Evolutionary conservation across 2,888 invertebrate species (phyloP).

Genomic region (Labia minor): DNA sequence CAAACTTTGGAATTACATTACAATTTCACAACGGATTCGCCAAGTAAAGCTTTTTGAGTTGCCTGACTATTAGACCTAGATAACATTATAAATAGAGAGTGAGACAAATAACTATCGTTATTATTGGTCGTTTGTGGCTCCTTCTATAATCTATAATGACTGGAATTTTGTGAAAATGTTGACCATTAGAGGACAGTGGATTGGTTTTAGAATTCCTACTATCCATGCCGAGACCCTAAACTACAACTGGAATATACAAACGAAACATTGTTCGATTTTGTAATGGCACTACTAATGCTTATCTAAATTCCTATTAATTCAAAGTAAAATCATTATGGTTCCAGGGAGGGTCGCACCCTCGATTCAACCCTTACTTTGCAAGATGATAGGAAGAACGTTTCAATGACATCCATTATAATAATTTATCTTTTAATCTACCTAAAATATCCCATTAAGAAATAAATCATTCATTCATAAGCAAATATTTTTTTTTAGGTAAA

Average conservation of each 20-base stretch:
- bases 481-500: no score
- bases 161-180: constrained; percentile 4
- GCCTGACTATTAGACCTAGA: not conserved
- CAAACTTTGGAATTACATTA: not conserved
- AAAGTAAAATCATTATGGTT: not conserved
- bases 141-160: not conserved
- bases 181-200: not conserved
- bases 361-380: no score
- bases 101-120: not conserved
- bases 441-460: no score
- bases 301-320: not conserved
- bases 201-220: not conserved
- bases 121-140: not conserved
- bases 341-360: no score
- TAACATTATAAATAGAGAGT: not conserved
- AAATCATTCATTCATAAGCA: no score
- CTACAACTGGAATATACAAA: not conserved
- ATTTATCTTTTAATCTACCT: no score
- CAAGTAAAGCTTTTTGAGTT: not conserved
- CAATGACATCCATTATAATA: no score
- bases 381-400: no score
- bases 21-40: not conserved
- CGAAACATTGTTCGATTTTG: not conserved
- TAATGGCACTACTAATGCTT: not conserved
- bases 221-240: not conserved